These are phyloP conservation scores for Pseudorhombus dupliciocellatus DNA, from an alignment of 2,113 vertebrate genomes.

Conservation along the genomic window DNA sequence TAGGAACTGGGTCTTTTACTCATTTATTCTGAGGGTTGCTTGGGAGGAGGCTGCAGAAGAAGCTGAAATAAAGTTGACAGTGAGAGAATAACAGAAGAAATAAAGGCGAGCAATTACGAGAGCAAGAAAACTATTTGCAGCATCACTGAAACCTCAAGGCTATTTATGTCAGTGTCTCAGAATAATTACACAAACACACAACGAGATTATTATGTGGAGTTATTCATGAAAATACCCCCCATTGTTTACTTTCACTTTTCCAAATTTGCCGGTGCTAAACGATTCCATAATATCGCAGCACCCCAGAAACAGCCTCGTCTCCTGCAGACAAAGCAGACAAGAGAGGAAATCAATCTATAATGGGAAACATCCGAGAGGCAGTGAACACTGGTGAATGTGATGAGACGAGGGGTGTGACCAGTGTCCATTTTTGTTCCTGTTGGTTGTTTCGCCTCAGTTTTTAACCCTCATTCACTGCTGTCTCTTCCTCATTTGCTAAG, in stretches of 20 bases:
- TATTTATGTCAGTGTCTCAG: constrained; percentile 17
- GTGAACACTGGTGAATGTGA: constrained; percentile 23
- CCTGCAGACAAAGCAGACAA: constrained; percentile 32
- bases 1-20: constrained; percentile 13
- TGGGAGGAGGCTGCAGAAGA: constrained; percentile 3
- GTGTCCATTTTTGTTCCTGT: background rate
- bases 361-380: constrained; percentile 25
- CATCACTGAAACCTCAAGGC: background rate
- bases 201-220: background rate
- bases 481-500: background rate
- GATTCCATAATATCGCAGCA: constrained; percentile 25
- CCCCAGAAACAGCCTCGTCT: constrained; percentile 33
- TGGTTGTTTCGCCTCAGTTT: no score
- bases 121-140: constrained; percentile 9
- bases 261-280: background rate
- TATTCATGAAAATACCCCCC: constrained; percentile 5
- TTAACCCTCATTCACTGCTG: background rate
- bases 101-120: background rate
- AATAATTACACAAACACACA: constrained; percentile 19
- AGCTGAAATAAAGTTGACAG: constrained; percentile 10
- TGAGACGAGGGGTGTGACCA: constrained; percentile 1
- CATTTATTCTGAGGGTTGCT: constrained; percentile 19
- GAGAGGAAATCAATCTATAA: constrained; percentile 40
- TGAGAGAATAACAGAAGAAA: constrained; percentile 23
- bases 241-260: constrained; percentile 7